phyloP scores from a whole-genome alignment of 2,888 invertebrate species.

The Drosophila anceps region DNA sequence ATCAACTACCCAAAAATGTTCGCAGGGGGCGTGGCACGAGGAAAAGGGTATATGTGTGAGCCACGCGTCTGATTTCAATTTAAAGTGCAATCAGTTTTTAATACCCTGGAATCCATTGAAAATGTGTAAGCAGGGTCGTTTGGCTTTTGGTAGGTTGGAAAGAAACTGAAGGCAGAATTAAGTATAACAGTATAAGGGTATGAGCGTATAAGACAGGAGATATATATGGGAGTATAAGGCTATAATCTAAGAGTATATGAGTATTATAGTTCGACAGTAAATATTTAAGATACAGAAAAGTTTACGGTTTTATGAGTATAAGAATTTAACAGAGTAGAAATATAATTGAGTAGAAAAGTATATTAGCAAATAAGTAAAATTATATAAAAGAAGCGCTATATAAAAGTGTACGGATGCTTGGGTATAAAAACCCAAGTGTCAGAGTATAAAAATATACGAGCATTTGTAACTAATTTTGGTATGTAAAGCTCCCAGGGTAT shows the following conservation, averaged over 20 bases:
- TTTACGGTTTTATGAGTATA: too few species aligned
- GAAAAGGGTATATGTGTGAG: conserved; percentile 36
- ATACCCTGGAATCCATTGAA: neutral
- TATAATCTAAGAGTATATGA: neutral
- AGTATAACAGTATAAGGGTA: neutral
- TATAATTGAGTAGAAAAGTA: too few species aligned
- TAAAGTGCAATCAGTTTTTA: conserved; percentile 70
- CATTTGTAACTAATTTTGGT: too few species aligned
- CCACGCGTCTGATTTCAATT: conserved; percentile 74
- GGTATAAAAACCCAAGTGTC: too few species aligned
- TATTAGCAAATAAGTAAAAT: too few species aligned
- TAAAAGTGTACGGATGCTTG: too few species aligned
- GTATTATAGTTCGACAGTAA: neutral
- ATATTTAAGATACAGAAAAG: too few species aligned
- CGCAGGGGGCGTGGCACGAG: neutral
- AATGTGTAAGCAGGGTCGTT: neutral
- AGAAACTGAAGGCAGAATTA: neutral
- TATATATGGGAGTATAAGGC: neutral
- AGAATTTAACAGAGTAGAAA: too few species aligned
- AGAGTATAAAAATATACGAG: too few species aligned
- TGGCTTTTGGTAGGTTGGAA: neutral
- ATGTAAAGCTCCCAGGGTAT: too few species aligned
- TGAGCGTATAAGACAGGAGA: neutral
- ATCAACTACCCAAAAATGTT: conserved; percentile 28
- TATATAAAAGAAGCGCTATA: too few species aligned